These are phyloP conservation scores for Aspidiotus destructor DNA, from an alignment of 2,888 invertebrate genomes.

Conservation along the genomic window DNA sequence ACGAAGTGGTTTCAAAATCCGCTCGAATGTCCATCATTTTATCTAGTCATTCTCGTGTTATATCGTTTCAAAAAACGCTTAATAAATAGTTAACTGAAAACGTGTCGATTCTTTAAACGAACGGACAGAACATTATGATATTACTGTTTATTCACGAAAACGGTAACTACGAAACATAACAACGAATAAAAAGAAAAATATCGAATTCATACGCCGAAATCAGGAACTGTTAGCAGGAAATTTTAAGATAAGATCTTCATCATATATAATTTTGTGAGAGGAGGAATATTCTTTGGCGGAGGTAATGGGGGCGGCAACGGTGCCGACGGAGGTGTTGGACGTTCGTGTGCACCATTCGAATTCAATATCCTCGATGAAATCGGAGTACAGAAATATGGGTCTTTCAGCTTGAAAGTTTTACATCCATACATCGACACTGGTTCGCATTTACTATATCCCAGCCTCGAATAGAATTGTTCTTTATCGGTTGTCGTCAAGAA, in stretches of 20 bases:
- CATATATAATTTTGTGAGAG: conserved; percentile 13
- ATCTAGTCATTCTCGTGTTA: too few species aligned
- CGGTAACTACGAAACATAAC: too few species aligned
- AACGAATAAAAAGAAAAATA: too few species aligned
- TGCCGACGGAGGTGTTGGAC: conserved; percentile 6
- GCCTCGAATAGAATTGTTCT: conserved; percentile 40
- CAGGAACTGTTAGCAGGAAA: not conserved
- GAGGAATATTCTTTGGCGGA: not conserved
- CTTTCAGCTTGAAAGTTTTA: conserved; percentile 4
- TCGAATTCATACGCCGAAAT: not conserved
- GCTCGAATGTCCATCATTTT: too few species aligned
- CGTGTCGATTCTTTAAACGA: too few species aligned
- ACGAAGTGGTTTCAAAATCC: too few species aligned
- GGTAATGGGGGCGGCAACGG: conserved; percentile 9
- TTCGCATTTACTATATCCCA: conserved; percentile 40
- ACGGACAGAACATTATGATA: too few species aligned
- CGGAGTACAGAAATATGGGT: not conserved
- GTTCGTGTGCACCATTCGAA: not conserved
- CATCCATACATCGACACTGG: conserved; percentile 36
- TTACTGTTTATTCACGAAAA: too few species aligned
- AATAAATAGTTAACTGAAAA: too few species aligned
- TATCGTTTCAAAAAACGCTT: too few species aligned
- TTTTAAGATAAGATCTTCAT: conserved; percentile 12
- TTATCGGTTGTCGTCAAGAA: conserved; percentile 41
- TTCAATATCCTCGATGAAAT: not conserved